Base-by-base conservation (phyloP, 1,140 invertebrate species). In the Meloidogyne hapla region DNA sequence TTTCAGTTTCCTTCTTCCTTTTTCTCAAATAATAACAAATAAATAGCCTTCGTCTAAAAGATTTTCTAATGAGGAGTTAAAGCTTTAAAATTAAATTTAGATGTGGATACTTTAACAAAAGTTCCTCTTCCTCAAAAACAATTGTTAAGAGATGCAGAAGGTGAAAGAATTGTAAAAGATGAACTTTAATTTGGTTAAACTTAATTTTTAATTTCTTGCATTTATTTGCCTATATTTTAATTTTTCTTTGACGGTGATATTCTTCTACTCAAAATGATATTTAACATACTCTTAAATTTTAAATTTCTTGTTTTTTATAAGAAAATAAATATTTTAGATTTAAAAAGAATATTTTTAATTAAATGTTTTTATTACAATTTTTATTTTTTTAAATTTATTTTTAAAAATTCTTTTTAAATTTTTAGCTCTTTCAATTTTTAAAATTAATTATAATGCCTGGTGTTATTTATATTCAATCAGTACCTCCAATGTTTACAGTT, bases 391-490 rank as follows among this genome's bases (percentile, higher is more conserved):
- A n/a, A n/a, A n/a, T n/a, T n/a, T n/a, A n/a, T n/a, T n/a, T n/a
- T n/a, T n/a, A n/a, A n/a, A n/a, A n/a, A n/a, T n/a, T n/a, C n/a
- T n/a, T n/a, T n/a, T n/a, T n/a, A n/a, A n/a, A 8, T 33, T 33
- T 1, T 33, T 5, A 33, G 8, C 33, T 8, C 4, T 6, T 33
- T 33, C 33, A 33, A 33, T 33, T 33, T 33, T 33, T 33, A 5
- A 33, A 33, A 33, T 33, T 33, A 1, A 33, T 33, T 33, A 33
- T 6, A 33, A 77, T 65, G 73, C 61, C 81, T 9, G 87, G 87
- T 8, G 83, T 87, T 21, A 80, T 87, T n/a, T 88, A 87, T 72
- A 75, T 87, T n/a, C 82, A 81, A 63, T 78, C 82, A 70, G 85
- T 87, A 26, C 87, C 87, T 9, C 78, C 79, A 8, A 67, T 70